phyloP scores from a whole-genome alignment of 1,140 invertebrate species.

The Scaptomyza pallida region DNA sequence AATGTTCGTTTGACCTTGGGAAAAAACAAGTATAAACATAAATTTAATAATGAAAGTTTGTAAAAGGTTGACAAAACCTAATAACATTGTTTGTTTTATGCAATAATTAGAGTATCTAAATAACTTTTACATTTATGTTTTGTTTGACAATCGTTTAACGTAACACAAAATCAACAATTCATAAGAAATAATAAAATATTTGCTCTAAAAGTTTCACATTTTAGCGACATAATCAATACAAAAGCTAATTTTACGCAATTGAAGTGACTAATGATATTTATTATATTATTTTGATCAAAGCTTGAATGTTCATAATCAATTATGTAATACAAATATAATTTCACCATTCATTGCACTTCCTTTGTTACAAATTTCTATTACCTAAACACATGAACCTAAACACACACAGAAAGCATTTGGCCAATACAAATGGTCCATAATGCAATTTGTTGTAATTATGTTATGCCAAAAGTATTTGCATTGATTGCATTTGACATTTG shows the following conservation, averaged over 20 bases:
- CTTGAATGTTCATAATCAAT: no score
- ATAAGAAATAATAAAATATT: no score
- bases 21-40: slow-evolving; percentile 8
- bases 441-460: slow-evolving; percentile 34
- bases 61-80: no score
- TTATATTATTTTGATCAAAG: background rate
- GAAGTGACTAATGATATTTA: background rate
- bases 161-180: no score
- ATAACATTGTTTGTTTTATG: no score
- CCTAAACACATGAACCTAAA: background rate
- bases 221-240: background rate
- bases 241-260: no score
- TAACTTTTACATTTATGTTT: no score
- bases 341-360: background rate
- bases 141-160: no score
- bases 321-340: background rate
- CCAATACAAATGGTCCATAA: slow-evolving; percentile 8
- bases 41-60: background rate
- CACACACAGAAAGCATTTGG: slow-evolving; percentile 12
- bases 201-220: no score
- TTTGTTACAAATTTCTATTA: background rate
- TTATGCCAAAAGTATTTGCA: slow-evolving; percentile 32
- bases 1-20: slow-evolving; percentile 18
- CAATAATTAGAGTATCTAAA: no score
- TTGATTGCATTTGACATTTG: slow-evolving; percentile 21